Evolutionary conservation across 2,113 vertebrate genomes (phyloP).

Genomic region (Platanista minor): DNA sequence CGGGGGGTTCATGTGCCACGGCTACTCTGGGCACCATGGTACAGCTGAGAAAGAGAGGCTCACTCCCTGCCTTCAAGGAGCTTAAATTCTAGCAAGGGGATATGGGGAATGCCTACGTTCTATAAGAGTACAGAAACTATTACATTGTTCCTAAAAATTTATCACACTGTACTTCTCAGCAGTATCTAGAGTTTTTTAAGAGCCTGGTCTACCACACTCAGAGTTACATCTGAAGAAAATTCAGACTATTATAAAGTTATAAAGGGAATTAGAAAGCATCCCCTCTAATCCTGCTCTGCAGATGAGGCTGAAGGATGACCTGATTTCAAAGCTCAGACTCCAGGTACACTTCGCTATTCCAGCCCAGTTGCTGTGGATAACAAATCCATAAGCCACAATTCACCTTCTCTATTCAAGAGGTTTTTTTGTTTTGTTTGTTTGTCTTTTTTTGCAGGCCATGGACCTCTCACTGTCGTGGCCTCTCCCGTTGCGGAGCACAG

Average conservation of each 20-base stretch:
- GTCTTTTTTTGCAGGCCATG: too few relatives aligned
- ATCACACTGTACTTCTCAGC: background rate
- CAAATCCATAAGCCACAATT: background rate
- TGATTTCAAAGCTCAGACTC: background rate
- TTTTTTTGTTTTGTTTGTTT: too few relatives aligned
- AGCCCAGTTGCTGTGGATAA: background rate
- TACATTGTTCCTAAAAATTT: background rate
- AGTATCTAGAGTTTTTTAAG: background rate
- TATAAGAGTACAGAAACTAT: background rate
- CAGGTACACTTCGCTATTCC: background rate
- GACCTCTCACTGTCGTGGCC: too few relatives aligned
- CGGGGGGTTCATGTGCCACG: too few relatives aligned
- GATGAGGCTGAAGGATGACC: background rate
- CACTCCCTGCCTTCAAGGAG: background rate
- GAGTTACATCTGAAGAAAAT: background rate
- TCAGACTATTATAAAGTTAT: background rate
- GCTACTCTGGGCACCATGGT: too few relatives aligned
- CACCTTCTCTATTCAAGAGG: background rate
- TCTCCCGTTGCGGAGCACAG: too few relatives aligned
- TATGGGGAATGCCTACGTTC: fast-evolving
- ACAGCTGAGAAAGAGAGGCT: background rate
- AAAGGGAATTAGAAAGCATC: background rate
- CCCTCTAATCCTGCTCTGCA: background rate
- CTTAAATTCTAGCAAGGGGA: background rate
- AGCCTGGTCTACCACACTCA: background rate